These are phyloP conservation scores for Synanthedon andrenaeformis DNA, from an alignment of 2,888 invertebrate genomes.

Conservation along the genomic window DNA sequence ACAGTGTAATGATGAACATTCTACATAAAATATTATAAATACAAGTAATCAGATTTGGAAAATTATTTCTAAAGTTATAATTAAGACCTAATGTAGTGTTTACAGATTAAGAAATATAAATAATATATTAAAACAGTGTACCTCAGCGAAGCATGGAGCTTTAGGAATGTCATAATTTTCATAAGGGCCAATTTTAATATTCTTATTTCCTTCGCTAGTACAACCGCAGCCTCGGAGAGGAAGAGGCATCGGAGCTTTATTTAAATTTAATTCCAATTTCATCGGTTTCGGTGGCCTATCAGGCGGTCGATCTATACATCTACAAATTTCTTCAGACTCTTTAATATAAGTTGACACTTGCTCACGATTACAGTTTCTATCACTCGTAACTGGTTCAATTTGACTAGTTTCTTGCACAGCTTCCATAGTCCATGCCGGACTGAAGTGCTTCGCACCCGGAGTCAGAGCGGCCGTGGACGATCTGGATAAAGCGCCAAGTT, in stretches of 20 bases:
- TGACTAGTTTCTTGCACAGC: constrained; percentile 31
- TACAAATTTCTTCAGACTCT: constrained; percentile 32
- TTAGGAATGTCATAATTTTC: constrained; percentile 86
- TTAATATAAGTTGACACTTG: constrained; percentile 10
- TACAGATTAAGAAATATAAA: too few relatives aligned
- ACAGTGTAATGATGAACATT: too few relatives aligned
- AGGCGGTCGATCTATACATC: constrained; percentile 49
- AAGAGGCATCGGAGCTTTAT: constrained; percentile 60
- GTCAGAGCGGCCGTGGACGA: constrained; percentile 72
- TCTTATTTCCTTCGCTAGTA: constrained; percentile 21
- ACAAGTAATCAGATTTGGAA: too few relatives aligned
- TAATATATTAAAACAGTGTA: constrained; percentile 22
- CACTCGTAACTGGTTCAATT: constrained; percentile 10
- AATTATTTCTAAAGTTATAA: too few relatives aligned
- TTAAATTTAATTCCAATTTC: constrained; percentile 27
- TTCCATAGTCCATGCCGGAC: constrained; percentile 71
- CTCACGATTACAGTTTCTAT: constrained; percentile 10
- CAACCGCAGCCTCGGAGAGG: constrained; percentile 13
- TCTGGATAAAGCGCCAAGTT: constrained; percentile 79
- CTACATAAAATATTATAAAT: too few relatives aligned
- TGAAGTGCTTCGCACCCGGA: constrained; percentile 61
- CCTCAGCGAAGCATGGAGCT: constrained; percentile 57
- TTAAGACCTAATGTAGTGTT: too few relatives aligned
- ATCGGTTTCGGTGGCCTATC: constrained; percentile 73
- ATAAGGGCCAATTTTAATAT: constrained; percentile 67